Evolutionary conservation across 2,888 invertebrate genomes (phyloP).

Genomic region (Limnephilus lunatus): DNA sequence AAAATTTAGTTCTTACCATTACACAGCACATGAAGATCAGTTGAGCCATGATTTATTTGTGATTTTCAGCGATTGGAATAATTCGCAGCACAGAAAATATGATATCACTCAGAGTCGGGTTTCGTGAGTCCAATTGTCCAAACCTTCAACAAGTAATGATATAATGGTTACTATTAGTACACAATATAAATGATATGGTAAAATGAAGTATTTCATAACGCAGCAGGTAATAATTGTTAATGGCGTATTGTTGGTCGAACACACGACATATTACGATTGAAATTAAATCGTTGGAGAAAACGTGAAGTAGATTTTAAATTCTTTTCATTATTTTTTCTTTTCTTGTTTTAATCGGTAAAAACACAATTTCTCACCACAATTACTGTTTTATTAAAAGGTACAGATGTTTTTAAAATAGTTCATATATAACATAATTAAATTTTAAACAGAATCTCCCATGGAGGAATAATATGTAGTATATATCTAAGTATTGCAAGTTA

Average conservation of each 20-base stretch:
- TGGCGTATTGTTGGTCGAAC: not conserved
- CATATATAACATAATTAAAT: too few species aligned
- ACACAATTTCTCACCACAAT: not conserved
- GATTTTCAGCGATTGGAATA: not conserved
- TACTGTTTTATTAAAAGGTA: too few species aligned
- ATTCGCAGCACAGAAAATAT: not conserved
- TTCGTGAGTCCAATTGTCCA: conserved; percentile 9
- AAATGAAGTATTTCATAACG: not conserved
- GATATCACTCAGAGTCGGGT: not conserved
- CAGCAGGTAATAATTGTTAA: not conserved
- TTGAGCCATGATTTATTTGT: conserved; percentile 7
- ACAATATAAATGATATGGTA: not conserved
- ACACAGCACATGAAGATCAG: conserved; percentile 18
- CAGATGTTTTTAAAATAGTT: too few species aligned
- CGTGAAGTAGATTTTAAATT: not conserved
- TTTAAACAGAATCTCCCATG: too few species aligned
- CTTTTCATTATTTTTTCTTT: not conserved
- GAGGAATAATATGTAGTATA: too few species aligned
- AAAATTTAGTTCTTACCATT: conserved; percentile 3
- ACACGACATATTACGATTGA: not conserved
- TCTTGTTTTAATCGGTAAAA: not conserved
- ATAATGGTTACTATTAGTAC: not conserved
- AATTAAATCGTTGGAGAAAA: not conserved
- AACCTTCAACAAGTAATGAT: conserved; percentile 11
- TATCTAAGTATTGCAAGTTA: too few species aligned